Evolutionary conservation across 2,888 invertebrate genomes (phyloP).

Genomic region (Nyleta sp.): DNA sequence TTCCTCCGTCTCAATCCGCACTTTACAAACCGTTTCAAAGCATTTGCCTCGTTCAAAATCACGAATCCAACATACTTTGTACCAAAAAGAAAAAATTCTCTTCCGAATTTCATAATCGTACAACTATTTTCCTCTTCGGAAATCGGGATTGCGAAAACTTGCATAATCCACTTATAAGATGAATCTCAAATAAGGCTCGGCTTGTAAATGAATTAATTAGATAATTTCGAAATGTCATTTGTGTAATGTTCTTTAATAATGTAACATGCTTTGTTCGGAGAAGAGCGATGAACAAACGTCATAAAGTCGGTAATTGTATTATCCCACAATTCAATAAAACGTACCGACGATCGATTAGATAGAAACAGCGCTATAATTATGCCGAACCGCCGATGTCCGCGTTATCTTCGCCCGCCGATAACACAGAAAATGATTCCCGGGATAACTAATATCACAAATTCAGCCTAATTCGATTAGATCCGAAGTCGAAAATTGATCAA

Average conservation of each 20-base stretch:
- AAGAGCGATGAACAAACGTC: conserved; percentile 8
- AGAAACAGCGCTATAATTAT: conserved; percentile 15
- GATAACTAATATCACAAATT: conserved; percentile 2
- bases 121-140: too few species aligned
- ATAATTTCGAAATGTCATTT: conserved; percentile 5
- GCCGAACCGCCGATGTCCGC: background rate
- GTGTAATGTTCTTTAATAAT: conserved; percentile 11
- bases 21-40: too few species aligned
- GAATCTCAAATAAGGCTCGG: background rate
- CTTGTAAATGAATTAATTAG: background rate
- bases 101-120: too few species aligned
- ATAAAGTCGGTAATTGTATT: conserved; percentile 42
- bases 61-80: too few species aligned
- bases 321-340: conserved; percentile 44
- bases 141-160: background rate
- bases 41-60: too few species aligned
- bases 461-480: too few species aligned
- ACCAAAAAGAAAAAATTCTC: too few species aligned
- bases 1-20: too few species aligned
- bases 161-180: background rate
- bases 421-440: conserved; percentile 26
- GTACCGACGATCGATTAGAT: conserved; percentile 52
- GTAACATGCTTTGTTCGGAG: background rate
- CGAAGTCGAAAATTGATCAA: too few species aligned
- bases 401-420: conserved; percentile 32